Percentiles rank a stretch among this genome's conserved stretches.
Evolutionary conservation across 2,797 vertebrate species (phyloP).

Genomic region (Myotis planiceps): DNA sequence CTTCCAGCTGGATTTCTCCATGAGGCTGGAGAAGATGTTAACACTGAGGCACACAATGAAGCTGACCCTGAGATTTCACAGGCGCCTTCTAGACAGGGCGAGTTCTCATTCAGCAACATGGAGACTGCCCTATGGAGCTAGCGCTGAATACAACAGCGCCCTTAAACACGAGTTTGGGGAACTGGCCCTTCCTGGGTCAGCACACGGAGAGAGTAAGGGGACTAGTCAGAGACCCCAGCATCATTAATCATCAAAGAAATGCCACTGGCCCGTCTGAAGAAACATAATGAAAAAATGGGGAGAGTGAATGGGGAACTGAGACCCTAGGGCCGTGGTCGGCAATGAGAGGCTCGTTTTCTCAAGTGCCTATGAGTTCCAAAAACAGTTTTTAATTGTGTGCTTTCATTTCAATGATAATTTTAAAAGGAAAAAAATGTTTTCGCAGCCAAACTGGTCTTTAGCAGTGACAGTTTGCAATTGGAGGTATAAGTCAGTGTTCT

Average conservation of each 20-base stretch:
- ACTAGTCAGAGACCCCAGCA: neutral
- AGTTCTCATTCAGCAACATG: neutral
- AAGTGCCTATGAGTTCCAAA: constrained; percentile 4
- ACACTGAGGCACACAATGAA: too few species aligned
- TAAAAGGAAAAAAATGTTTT: neutral
- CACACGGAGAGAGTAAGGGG: neutral
- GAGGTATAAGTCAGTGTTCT: neutral
- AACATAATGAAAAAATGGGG: neutral
- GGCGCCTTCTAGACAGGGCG: neutral
- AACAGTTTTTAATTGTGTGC: neutral
- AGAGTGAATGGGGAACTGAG: neutral
- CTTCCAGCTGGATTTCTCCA: neutral
- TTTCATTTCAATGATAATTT: constrained; percentile 19
- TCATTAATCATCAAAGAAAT: neutral
- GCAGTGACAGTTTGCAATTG: neutral
- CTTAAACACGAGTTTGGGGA: neutral
- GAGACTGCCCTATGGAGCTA: neutral
- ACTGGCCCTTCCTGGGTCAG: neutral
- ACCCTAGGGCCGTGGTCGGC: neutral
- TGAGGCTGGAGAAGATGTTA: neutral
- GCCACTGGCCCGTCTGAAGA: neutral
- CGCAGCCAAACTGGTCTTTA: neutral
- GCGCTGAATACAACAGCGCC: neutral
- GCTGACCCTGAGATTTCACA: neutral
- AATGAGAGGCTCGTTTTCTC: neutral